phyloP scores from a whole-genome alignment of 2,113 vertebrate species.

The Sinocyclocheilus maitianheensis region DNA sequence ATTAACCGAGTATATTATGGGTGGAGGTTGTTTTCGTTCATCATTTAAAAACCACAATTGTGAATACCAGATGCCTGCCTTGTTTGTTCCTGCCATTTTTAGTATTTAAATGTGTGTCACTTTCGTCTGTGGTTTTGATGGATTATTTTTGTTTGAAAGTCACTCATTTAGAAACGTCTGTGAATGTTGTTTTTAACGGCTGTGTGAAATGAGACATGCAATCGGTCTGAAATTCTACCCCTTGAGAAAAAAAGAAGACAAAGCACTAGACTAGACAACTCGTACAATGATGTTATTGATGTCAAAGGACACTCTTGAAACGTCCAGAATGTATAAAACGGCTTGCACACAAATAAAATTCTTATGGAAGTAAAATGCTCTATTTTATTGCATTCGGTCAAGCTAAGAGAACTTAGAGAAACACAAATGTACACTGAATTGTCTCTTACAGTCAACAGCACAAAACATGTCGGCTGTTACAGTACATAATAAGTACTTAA shows the following conservation, averaged over 20 bases:
- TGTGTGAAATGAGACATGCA: conserved; percentile 6
- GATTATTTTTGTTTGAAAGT: background rate
- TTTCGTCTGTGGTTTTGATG: background rate
- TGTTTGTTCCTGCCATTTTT: conserved; percentile 9
- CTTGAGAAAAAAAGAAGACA: conserved; percentile 8
- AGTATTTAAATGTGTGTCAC: conserved; percentile 23
- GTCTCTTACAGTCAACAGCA: background rate
- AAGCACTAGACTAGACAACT: conserved; percentile 15
- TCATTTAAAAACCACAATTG: conserved; percentile 25
- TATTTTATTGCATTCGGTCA: background rate
- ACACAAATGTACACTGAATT: background rate
- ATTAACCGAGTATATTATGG: background rate
- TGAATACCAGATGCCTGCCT: conserved; percentile 17
- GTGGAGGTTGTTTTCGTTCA: conserved; percentile 37
- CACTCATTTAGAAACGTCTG: background rate
- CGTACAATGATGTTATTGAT: conserved; percentile 16
- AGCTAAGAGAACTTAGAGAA: background rate
- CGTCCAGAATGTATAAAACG: background rate
- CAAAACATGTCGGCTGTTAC: background rate
- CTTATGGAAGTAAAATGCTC: background rate
- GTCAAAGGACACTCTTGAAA: background rate
- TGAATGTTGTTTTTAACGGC: background rate
- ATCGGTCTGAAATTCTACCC: conserved; percentile 24
- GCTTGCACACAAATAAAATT: background rate
- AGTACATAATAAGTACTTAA: too few species aligned